Conservation (phyloP, 2,113 vertebrate species). For the Coryphaenoides rupestris region DNA sequence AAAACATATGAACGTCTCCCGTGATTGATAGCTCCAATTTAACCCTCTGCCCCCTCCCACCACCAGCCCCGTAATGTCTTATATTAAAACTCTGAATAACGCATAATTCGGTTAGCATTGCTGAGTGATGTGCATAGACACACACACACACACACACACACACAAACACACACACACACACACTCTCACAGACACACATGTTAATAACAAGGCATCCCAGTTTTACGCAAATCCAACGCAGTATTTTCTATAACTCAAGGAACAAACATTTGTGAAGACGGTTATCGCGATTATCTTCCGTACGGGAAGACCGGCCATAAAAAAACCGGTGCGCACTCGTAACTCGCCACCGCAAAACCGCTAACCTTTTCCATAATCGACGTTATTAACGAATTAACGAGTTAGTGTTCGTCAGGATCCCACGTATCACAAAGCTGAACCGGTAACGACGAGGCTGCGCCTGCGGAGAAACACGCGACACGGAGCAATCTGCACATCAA, state of each 20-base stretch:
- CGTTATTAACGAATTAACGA: not conserved
- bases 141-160: constrained; percentile 12
- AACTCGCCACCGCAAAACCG: too few relatives aligned
- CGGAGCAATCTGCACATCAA: too few relatives aligned
- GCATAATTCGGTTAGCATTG: constrained; percentile 52
- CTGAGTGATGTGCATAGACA: constrained; percentile 21
- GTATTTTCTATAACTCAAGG: too few relatives aligned
- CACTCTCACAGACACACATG: not conserved
- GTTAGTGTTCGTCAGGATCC: not conserved
- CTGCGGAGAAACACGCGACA: too few relatives aligned
- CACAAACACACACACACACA: constrained; percentile 13
- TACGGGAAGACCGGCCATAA: too few relatives aligned
- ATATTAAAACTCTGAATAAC: constrained; percentile 73
- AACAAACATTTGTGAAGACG: too few relatives aligned
- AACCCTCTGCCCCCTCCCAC: constrained; percentile 22
- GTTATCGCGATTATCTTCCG: too few relatives aligned
- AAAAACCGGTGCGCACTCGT: too few relatives aligned
- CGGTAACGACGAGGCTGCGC: not conserved
- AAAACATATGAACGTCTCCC: constrained; percentile 51
- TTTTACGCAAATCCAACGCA: not conserved
- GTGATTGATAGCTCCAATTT: constrained; percentile 74
- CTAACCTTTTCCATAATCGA: too few relatives aligned
- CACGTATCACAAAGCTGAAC: not conserved
- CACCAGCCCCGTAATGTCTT: constrained; percentile 41
- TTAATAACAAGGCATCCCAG: not conserved